These are phyloP conservation scores for Augochlora pura DNA, from an alignment of 1,140 invertebrate species.

Conservation along the genomic window DNA sequence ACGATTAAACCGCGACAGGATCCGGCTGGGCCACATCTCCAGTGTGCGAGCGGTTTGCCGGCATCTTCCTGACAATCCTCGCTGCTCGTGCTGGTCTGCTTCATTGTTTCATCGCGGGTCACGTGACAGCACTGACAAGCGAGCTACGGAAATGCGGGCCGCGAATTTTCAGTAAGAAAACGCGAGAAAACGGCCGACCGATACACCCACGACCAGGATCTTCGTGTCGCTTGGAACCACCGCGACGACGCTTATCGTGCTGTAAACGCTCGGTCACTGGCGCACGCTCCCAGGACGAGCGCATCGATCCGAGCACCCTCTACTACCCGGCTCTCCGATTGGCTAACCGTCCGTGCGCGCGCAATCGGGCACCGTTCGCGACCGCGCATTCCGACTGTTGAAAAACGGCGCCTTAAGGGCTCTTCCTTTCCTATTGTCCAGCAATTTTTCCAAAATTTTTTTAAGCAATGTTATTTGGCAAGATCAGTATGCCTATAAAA, in stretches of 20 bases:
- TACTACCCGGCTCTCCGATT: conserved; percentile 46
- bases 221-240: conserved; percentile 43
- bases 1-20: conserved; percentile 61
- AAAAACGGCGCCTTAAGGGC: conserved; percentile 20
- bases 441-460: too few relatives aligned
- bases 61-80: conserved; percentile 61
- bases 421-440: too few relatives aligned
- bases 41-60: conserved; percentile 45
- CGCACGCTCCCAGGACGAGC: conserved; percentile 57
- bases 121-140: neutral
- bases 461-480: too few relatives aligned
- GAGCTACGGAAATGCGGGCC: too few relatives aligned
- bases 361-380: neutral
- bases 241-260: conserved; percentile 65
- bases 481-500: too few relatives aligned
- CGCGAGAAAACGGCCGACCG: neutral
- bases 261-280: conserved; percentile 51
- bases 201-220: conserved; percentile 13
- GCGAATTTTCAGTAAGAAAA: neutral
- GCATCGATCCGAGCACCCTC: conserved; percentile 69
- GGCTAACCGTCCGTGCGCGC: conserved; percentile 35
- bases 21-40: conserved; percentile 41
- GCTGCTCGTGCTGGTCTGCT: conserved; percentile 17
- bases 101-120: conserved; percentile 39
- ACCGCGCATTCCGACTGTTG: neutral